Evolutionary conservation across 1,140 invertebrate species (phyloP), one percentile per base, ranked within the genome.

Genomic region (Meloidogyne floridensis): DNA sequence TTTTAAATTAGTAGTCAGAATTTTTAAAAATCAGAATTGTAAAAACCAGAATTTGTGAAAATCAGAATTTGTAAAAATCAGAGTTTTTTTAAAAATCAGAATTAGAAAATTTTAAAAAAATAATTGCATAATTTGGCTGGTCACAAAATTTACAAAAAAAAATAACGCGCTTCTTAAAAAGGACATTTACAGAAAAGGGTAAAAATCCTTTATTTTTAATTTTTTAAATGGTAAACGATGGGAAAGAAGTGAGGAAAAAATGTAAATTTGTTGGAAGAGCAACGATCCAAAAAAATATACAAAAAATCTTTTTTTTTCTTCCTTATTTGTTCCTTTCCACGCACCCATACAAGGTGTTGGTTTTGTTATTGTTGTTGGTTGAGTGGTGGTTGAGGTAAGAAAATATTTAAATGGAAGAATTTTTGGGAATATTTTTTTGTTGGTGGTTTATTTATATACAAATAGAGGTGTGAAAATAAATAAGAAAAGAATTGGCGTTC

Each of bases 401-500:
- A 65, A n/a, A 65, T 65, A 65, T 65, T 65, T 65, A 65, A 65
- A 65, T 65, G n/a, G 59, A 65, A 65, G 13, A n/a, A 65, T n/a
- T 65, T 65, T 65, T 65, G n/a, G 59, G 59, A 65, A 65, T 65
- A 65, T 65, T 65, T 65, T 65, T 65, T 65, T 59, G 56, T 15
- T 47, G 47, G 47, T 47, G 47, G 47, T 47, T 65, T n/a, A 65
- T n/a, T 59, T 65, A 65, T 65, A 65, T 18, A 5, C n/a, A 11
- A 6, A 65, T n/a, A 65, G n/a, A 65, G 59, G 59, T 65, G 59
- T 15, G 59, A 65, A 65, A 65, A 65, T 65, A 65, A 65, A 65
- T 15, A 65, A 65, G 0, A 65, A 65, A 65, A 18, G n/a, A 4
- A 65, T n/a, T 65, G n/a, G n/a, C 10, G 59, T 65, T 65, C n/a